Percentiles rank a stretch among this genome's conserved stretches.
These are phyloP conservation scores for Notoglanidium macrostoma DNA, from an alignment of 2,797 vertebrate genomes.

Conservation along the genomic window DNA sequence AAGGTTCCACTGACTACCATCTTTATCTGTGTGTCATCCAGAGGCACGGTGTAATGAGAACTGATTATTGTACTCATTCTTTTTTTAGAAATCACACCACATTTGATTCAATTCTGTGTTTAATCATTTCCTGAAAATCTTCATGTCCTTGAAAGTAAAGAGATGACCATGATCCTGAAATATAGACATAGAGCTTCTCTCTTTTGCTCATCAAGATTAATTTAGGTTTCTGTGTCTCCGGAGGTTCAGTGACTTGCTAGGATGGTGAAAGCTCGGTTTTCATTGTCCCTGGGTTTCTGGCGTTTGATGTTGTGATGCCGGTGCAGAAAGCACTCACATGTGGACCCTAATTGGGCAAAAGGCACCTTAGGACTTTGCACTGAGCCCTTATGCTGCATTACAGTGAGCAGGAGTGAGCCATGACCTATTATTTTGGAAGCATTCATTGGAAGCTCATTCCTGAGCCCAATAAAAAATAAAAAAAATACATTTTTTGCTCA, in stretches of 20 bases:
- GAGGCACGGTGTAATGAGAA: not conserved
- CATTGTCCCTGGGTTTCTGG: constrained; percentile 45
- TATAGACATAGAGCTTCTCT: constrained; percentile 17
- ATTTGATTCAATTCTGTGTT: not conserved
- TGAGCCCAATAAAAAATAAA: constrained; percentile 1
- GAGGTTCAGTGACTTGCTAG: constrained; percentile 54
- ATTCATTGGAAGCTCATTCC: constrained; percentile 42
- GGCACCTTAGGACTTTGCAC: constrained; percentile 52
- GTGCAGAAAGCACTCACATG: constrained; percentile 56
- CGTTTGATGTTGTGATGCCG: constrained; percentile 67
- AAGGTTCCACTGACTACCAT: not conserved
- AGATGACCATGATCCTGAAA: constrained; percentile 10
- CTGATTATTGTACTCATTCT: not conserved
- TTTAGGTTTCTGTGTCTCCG: constrained; percentile 54
- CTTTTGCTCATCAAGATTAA: constrained; percentile 27
- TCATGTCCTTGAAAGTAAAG: not conserved
- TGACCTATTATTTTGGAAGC: constrained; percentile 47
- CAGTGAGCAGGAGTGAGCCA: constrained; percentile 38
- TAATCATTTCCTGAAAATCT: not conserved
- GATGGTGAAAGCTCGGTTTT: constrained; percentile 46
- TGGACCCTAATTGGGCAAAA: constrained; percentile 58
- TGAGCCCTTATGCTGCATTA: constrained; percentile 53
- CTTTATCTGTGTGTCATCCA: not conserved
- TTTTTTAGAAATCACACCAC: not conserved
- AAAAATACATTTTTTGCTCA: not conserved